Evolutionary conservation across 2,113 vertebrate species (phyloP).

Genomic region (Dascyllus trimaculatus): DNA sequence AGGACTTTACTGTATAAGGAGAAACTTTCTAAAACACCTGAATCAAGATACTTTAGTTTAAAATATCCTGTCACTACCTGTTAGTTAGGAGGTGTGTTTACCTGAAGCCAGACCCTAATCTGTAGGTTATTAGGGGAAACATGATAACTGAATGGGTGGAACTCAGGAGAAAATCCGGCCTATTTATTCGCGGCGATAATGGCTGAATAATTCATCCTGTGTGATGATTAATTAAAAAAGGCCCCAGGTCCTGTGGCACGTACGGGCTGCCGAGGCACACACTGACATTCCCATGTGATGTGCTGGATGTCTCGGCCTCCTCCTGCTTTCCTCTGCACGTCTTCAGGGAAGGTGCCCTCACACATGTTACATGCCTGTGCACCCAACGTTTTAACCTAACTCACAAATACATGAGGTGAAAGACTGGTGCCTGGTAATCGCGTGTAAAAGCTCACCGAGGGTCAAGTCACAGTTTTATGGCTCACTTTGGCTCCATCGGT

Average conservation of each 20-base stretch:
- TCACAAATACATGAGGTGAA: conserved; percentile 62
- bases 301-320: conserved; percentile 64
- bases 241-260: conserved; percentile 83
- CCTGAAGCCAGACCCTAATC: conserved; percentile 49
- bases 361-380: conserved; percentile 42
- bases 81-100: conserved; percentile 57
- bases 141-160: conserved; percentile 68
- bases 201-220: conserved; percentile 86
- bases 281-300: conserved; percentile 81
- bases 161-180: conserved; percentile 69
- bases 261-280: conserved; percentile 81
- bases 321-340: conserved; percentile 48
- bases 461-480: conserved; percentile 23
- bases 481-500: background rate
- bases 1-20: conserved; percentile 13
- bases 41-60: conserved; percentile 49
- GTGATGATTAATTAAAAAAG: conserved; percentile 88
- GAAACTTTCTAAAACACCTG: conserved; percentile 32
- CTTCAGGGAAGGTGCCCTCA: conserved; percentile 64
- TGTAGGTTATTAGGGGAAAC: conserved; percentile 74
- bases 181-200: conserved; percentile 82
- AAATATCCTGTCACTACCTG: conserved; percentile 27
- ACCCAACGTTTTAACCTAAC: conserved; percentile 64
- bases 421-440: conserved; percentile 20
- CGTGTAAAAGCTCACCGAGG: conserved; percentile 25